These are phyloP conservation scores for Onychomys torridus DNA, from an alignment of 2,797 vertebrate species.

Conservation along the genomic window DNA sequence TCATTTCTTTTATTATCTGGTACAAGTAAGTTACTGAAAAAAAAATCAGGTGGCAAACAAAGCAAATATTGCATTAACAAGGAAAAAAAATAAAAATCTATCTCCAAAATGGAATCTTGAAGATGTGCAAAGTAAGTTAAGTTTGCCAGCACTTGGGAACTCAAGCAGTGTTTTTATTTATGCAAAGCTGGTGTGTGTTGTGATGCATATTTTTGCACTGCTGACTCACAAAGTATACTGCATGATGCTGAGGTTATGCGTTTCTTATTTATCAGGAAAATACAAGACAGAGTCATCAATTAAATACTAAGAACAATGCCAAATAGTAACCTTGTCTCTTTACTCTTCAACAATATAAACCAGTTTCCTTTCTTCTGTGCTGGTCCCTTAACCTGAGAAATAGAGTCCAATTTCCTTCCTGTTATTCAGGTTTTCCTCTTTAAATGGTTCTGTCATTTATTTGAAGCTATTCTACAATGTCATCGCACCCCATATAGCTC, in stretches of 20 bases:
- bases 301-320: neutral
- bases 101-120: slow-evolving; percentile 63
- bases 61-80: slow-evolving; percentile 39
- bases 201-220: neutral
- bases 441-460: neutral
- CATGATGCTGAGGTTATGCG: slow-evolving; percentile 44
- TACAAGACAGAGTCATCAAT: neutral
- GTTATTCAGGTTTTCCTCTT: neutral
- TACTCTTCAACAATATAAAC: neutral
- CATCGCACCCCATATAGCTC: neutral
- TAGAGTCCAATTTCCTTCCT: neutral
- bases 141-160: slow-evolving; percentile 38
- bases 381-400: neutral
- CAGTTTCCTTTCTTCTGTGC: neutral
- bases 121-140: slow-evolving; percentile 51
- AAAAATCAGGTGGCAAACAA: slow-evolving; percentile 77
- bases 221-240: slow-evolving; percentile 46
- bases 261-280: slow-evolving; percentile 53
- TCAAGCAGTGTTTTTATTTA: slow-evolving; percentile 37
- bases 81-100: neutral
- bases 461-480: neutral
- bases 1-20: slow-evolving; percentile 65
- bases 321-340: neutral
- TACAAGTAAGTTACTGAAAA: slow-evolving; percentile 67
- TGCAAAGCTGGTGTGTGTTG: neutral